Conservation (phyloP, 2,888 invertebrate species). For the Plagodis pulveraria region DNA sequence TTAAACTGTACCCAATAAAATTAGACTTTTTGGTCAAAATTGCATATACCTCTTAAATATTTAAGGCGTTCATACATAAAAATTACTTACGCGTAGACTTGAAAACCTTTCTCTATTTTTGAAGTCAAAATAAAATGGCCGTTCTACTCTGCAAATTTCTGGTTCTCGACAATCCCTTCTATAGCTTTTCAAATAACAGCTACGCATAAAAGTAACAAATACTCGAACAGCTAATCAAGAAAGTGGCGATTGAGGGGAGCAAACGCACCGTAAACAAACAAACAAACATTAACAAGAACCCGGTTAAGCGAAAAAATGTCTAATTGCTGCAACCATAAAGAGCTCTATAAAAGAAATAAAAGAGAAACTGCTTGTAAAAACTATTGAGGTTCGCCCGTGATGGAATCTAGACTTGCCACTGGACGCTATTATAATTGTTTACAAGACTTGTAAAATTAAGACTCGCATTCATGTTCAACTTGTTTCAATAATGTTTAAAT, state of each 20-base stretch:
- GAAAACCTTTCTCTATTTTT: too few species aligned
- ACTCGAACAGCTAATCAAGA: slow-evolving; percentile 27
- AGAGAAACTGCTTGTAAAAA: slow-evolving; percentile 71
- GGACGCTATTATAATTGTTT: slow-evolving; percentile 18
- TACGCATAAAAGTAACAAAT: slow-evolving; percentile 35
- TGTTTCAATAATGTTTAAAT: too few species aligned
- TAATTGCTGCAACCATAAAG: slow-evolving; percentile 51
- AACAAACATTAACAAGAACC: slow-evolving; percentile 27
- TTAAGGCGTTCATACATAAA: too few species aligned
- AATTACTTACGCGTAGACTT: too few species aligned
- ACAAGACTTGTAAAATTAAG: slow-evolving; percentile 15
- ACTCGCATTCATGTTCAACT: background rate
- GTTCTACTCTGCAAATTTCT: too few species aligned
- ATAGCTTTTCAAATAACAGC: slow-evolving; percentile 16
- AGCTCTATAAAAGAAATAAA: slow-evolving; percentile 53
- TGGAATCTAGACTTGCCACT: slow-evolving; percentile 61
- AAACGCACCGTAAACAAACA: slow-evolving; percentile 31
- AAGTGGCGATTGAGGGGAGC: slow-evolving; percentile 32
- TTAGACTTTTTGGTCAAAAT: too few species aligned
- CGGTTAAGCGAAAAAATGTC: slow-evolving; percentile 40
- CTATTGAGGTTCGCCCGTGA: slow-evolving; percentile 62
- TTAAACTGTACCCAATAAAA: too few species aligned
- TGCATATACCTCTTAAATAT: too few species aligned
- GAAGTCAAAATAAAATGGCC: too few species aligned
- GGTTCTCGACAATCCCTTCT: too few species aligned